Evolutionary conservation across 2,888 invertebrate species (phyloP), one percentile per base, ranked within the genome.

Genomic region (Dynastes grantii): DNA sequence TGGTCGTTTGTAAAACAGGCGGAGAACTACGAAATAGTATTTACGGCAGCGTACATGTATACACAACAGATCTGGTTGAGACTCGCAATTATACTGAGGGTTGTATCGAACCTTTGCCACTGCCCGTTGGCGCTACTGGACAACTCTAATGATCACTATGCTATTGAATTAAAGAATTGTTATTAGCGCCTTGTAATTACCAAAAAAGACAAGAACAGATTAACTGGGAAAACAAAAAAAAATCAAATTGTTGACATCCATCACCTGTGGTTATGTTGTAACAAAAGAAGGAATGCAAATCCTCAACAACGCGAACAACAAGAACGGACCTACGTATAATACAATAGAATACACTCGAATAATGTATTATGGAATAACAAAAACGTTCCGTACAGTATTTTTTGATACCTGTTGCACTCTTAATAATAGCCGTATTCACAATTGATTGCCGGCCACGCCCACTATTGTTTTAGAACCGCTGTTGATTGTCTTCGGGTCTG

Each of bases 401-500:
- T 77, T 70, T 70, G 77, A 83, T 83, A 81, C 79, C 80, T 82
- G 81, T 80, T 83, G 79, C 82, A 80, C 80, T 73, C 73, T 83
- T 87, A 87, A 87, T 87, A 87, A 87, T 87, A 87, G 87, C 87
- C 85, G 85, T 84, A 86, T 85, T 86, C 83, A 86, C 86, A 88
- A 88, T 88, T 88, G 88, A 88, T 88, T 87, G 87, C 86, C 79
- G 83, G 85, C 77, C 84, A 86, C 89, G 87, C 89, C 89, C 84
- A 87, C 88, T 88, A 88, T 88, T 88, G 88, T 89, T 87, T 88
- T 87, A 87, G 85, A 87, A 86, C 86, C 87, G 86, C 86, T 87
- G 87, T 87, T 87, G 88, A 88, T 88, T 87, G 87, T 87, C 86
- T 88, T 86, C 87, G 85, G 85, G 84, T 85, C 85, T 84, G 84